Percentiles rank a stretch among this genome's conserved stretches.
Evolutionary conservation across 2,113 vertebrate genomes (phyloP).

Genomic region (Passer domesticus): DNA sequence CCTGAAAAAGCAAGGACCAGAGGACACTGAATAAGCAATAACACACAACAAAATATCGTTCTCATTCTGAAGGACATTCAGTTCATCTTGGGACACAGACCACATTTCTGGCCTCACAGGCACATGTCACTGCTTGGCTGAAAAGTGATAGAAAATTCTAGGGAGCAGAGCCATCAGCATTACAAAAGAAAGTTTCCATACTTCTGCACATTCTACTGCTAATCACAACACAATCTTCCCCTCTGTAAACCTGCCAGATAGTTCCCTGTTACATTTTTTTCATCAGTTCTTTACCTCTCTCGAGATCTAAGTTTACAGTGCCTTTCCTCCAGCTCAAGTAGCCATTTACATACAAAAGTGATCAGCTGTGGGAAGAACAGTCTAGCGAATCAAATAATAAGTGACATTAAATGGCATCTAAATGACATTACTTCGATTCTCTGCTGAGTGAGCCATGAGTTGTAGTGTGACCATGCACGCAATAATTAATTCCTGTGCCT

Average conservation of each 20-base stretch:
- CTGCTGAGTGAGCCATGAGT: conserved; percentile 6
- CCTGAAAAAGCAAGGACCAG: neutral
- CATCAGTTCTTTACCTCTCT: neutral
- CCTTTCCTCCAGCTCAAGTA: neutral
- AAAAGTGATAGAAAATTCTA: neutral
- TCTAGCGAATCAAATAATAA: conserved; percentile 40
- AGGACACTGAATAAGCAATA: neutral
- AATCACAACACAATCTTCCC: neutral
- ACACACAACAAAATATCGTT: neutral
- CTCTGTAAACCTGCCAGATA: neutral
- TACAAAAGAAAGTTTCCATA: neutral
- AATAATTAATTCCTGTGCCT: conserved; percentile 37
- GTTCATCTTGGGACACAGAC: neutral
- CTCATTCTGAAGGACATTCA: neutral
- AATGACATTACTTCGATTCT: conserved; percentile 59
- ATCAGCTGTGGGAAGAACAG: conserved; percentile 47
- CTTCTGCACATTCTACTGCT: neutral
- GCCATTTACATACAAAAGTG: conserved; percentile 54
- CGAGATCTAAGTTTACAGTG: neutral
- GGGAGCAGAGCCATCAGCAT: neutral
- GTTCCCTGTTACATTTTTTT: neutral
- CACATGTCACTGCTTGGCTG: neutral
- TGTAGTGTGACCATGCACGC: conserved; percentile 8
- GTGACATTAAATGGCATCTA: conserved; percentile 46
- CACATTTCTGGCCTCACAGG: neutral